Evolutionary conservation across 2,888 invertebrate species (phyloP), one percentile per base, ranked within the genome.

Genomic region (Strigamia transsilvanica): DNA sequence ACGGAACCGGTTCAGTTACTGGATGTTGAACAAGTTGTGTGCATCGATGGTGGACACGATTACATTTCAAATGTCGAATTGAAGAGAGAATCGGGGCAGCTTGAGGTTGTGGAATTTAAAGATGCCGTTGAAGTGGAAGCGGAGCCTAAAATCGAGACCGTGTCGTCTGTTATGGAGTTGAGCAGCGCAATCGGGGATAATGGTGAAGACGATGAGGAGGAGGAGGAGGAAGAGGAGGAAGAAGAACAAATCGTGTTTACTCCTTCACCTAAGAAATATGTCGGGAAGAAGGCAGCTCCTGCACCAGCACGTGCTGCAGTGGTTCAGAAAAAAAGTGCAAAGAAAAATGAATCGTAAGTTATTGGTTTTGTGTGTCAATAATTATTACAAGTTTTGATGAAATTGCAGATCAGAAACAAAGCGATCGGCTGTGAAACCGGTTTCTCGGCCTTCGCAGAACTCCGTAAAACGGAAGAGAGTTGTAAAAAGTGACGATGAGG

Each of bases 1-100:
- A 23, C 56, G 5, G 46, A 27, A 51, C 34, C 32, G 15, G 73
- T 23, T 18, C 56, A 61, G 21, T 9, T 32, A 15, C 13, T 38
- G 21, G 79, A 38, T n/a, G 23, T 34, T 5, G 18, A 51, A 15
- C 80, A 21, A 23, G 51, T 80, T 51, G 66, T 66, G 0, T 66
- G 66, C 73, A 66, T 81, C 12, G 81, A 81, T 38, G 66, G 66
- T 0, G 81, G 66, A 12, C 81, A 81, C 23, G 81, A 81, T 66
- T 81, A 81, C 61, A 66, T 38, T n/a, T 27, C 32, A 32, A 61
- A 21, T 32, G 51, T 51, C 1, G 80, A 80, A 12, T 13, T 51
- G 23, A 51, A 80, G 46, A 46, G 38, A 38, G 38, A 38, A 38
- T 38, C 38, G 2, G 38, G 1, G 38, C 38, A 38, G 38, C 38